A percentile compares a stretch with the other conserved stretches of the same genome.
phyloP scores from a whole-genome alignment of 2,113 vertebrate species.

The Bombycilla garrulus region DNA sequence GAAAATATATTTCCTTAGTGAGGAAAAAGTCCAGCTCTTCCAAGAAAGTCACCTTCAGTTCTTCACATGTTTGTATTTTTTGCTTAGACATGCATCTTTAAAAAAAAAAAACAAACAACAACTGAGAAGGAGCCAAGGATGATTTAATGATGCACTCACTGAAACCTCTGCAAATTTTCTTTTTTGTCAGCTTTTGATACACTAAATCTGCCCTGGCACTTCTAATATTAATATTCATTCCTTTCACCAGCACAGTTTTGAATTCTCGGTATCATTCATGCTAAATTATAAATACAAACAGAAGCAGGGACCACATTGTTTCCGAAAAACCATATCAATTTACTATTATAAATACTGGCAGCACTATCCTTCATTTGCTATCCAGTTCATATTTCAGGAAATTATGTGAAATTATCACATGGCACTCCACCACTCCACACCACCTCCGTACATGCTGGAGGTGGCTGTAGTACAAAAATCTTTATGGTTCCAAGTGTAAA shows the following conservation, averaged over 20 bases:
- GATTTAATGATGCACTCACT: slow-evolving; percentile 60
- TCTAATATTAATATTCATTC: slow-evolving; percentile 22
- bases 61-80: slow-evolving; percentile 66
- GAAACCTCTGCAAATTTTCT: slow-evolving; percentile 48
- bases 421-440: not conserved
- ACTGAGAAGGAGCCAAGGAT: slow-evolving; percentile 37
- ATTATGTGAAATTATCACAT: not conserved
- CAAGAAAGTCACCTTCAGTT: slow-evolving; percentile 64
- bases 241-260: slow-evolving; percentile 34
- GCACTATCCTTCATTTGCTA: not conserved
- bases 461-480: not conserved
- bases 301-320: not conserved
- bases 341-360: not conserved
- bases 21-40: slow-evolving; percentile 6
- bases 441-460: not conserved
- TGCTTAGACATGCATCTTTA: slow-evolving; percentile 58
- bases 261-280: slow-evolving; percentile 40
- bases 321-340: not conserved
- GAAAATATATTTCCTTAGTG: slow-evolving; percentile 30
- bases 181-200: slow-evolving; percentile 36
- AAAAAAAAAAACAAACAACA: not conserved
- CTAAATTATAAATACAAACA: slow-evolving; percentile 45
- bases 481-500: not conserved
- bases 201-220: slow-evolving; percentile 50
- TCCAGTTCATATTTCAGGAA: not conserved